Percentiles rank a stretch among this genome's conserved stretches.
Conservation (phyloP, 2,888 invertebrate genomes). For the Teleiodes luculella region DNA sequence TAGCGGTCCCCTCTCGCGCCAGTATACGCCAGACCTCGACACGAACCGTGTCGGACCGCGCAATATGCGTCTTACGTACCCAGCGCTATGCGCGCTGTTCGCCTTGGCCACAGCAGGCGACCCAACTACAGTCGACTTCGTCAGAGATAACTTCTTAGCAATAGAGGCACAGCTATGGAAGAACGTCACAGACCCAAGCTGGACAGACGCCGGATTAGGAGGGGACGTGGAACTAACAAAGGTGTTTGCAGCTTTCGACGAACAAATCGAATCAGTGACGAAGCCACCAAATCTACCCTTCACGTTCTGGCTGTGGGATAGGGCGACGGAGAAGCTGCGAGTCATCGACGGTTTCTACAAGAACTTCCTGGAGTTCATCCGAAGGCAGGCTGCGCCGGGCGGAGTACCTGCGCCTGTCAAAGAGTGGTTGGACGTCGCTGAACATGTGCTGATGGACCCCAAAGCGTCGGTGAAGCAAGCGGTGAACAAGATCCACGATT, state of each 20-base stretch:
- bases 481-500: conserved; percentile 78
- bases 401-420: conserved; percentile 56
- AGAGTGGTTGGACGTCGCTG: conserved; percentile 81
- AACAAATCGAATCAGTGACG: conserved; percentile 61
- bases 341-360: conserved; percentile 83
- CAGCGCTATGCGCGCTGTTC: conserved; percentile 50
- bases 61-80: conserved; percentile 44
- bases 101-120: conserved; percentile 43
- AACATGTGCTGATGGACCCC: conserved; percentile 81
- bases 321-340: conserved; percentile 79
- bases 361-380: conserved; percentile 81
- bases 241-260: conserved; percentile 77
- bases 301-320: conserved; percentile 81
- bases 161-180: conserved; percentile 77
- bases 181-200: conserved; percentile 60
- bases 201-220: conserved; percentile 55
- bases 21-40: conserved; percentile 52
- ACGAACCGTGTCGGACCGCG: not conserved
- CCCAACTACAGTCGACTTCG: conserved; percentile 74
- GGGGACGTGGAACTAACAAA: conserved; percentile 79
- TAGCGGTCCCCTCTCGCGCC: conserved; percentile 49
- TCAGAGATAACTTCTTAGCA: conserved; percentile 78
- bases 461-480: conserved; percentile 77
- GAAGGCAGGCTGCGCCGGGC: conserved; percentile 56
- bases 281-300: conserved; percentile 43